These are phyloP conservation scores for Spodoptera picta DNA, from an alignment of 2,888 invertebrate genomes.

Conservation along the genomic window DNA sequence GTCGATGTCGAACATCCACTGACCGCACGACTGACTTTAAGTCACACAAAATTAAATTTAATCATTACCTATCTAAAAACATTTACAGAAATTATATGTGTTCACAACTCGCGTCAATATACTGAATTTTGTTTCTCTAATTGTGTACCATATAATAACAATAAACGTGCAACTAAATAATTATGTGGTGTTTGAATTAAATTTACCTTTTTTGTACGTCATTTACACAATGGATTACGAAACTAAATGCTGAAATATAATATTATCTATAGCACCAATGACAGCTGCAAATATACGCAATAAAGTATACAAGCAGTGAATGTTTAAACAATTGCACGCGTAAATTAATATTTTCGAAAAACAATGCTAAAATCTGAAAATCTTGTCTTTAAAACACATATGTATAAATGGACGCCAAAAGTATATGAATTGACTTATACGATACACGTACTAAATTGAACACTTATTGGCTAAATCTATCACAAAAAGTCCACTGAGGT, in stretches of 20 bases:
- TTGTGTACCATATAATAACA: conserved; percentile 31
- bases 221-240: conserved; percentile 52
- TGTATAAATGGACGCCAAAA: conserved; percentile 78
- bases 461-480: conserved; percentile 88
- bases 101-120: conserved; percentile 52
- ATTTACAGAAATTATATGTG: conserved; percentile 62
- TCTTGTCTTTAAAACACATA: conserved; percentile 49
- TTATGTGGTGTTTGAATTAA: conserved; percentile 15
- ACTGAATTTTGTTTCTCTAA: conserved; percentile 31
- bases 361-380: conserved; percentile 50
- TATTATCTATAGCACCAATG: conserved; percentile 83
- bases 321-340: conserved; percentile 50
- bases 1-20: conserved; percentile 74
- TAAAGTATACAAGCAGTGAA: conserved; percentile 73
- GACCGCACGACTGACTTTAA: conserved; percentile 77
- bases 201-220: conserved; percentile 62
- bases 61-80: conserved; percentile 76
- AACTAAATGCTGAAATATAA: conserved; percentile 53
- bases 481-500: conserved; percentile 87
- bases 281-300: conserved; percentile 82
- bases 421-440: conserved; percentile 83
- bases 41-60: conserved; percentile 69
- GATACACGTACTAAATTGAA: conserved; percentile 83
- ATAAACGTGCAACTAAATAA: conserved; percentile 28
- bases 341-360: conserved; percentile 49